phyloP scores from a whole-genome alignment of 2,113 vertebrate species.

The Albula goreensis region DNA sequence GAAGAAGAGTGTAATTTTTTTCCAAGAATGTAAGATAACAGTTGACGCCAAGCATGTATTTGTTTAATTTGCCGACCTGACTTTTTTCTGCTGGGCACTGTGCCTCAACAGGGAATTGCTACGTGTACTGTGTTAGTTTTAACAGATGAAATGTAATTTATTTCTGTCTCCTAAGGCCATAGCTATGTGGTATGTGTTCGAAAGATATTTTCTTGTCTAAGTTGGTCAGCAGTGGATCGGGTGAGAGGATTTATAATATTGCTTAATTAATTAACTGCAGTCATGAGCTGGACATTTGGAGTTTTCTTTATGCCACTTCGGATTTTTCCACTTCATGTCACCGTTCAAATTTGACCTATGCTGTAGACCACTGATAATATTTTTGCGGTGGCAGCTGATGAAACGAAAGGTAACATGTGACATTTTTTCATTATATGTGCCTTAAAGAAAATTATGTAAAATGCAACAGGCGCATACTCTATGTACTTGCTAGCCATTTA shows the following conservation, averaged over 20 bases:
- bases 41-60: not conserved
- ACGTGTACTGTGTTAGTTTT: not conserved
- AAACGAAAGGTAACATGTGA: not conserved
- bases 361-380: not conserved
- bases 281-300: not conserved
- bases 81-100: not conserved
- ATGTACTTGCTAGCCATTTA: not conserved
- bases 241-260: not conserved
- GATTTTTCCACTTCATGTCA: not conserved
- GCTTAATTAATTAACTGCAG: not conserved
- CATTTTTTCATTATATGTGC: not conserved
- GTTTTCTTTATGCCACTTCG: not conserved
- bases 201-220: not conserved
- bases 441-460: not conserved
- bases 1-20: not conserved
- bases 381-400: not conserved
- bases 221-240: not conserved
- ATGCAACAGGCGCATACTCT: conserved; percentile 28
- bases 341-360: not conserved
- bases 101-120: not conserved
- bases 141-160: not conserved
- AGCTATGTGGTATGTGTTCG: not conserved
- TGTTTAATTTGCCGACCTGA: not conserved
- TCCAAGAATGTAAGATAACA: not conserved
- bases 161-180: not conserved